Evolutionary conservation across 2,888 invertebrate genomes (phyloP).

Genomic region (Scotopteryx bipunctaria): DNA sequence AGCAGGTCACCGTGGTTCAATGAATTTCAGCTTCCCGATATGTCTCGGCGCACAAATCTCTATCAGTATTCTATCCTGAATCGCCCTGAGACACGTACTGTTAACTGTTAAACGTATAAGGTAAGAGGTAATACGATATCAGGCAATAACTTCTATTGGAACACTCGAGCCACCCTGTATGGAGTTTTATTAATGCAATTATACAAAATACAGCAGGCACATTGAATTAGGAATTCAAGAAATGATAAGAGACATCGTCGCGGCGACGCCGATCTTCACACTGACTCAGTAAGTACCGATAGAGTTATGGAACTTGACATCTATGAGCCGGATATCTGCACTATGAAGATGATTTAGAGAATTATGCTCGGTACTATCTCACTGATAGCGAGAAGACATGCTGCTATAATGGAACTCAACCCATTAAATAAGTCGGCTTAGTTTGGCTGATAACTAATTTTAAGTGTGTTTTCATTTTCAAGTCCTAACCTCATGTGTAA

Average conservation of each 20-base stretch:
- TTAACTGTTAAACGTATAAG: conserved; percentile 38
- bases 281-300: conserved; percentile 15
- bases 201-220: conserved; percentile 26
- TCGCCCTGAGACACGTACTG: conserved; percentile 37
- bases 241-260: conserved; percentile 21
- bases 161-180: conserved; percentile 24
- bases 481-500: background rate
- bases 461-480: background rate
- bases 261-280: conserved; percentile 11
- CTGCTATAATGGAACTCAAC: background rate
- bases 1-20: conserved; percentile 37
- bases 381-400: background rate
- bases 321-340: conserved; percentile 16
- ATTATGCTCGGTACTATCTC: conserved; percentile 11
- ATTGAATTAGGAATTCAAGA: conserved; percentile 24
- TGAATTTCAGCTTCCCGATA: conserved; percentile 42
- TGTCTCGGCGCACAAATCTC: conserved; percentile 40
- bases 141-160: conserved; percentile 33
- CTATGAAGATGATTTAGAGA: background rate
- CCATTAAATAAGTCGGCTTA: background rate
- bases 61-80: conserved; percentile 38
- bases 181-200: conserved; percentile 36
- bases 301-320: conserved; percentile 16
- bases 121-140: conserved; percentile 38
- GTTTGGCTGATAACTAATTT: conserved; percentile 3